These are phyloP conservation scores for Macrotrachela quadricornifera DNA, from an alignment of 1,140 invertebrate genomes.

Conservation along the genomic window DNA sequence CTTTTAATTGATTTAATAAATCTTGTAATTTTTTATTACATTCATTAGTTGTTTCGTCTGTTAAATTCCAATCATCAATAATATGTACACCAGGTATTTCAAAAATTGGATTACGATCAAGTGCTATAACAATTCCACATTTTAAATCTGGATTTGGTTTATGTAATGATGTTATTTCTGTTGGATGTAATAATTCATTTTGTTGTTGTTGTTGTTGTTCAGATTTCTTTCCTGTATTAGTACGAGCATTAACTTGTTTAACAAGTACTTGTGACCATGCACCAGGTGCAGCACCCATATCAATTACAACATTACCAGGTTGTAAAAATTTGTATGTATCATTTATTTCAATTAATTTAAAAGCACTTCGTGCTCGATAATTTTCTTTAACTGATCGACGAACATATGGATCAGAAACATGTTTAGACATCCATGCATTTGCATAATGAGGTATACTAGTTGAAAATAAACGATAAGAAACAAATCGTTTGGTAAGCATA, in stretches of 20 bases:
- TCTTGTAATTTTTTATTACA: slow-evolving; percentile 17
- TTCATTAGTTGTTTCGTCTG: slow-evolving; percentile 30
- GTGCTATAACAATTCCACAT: slow-evolving; percentile 40
- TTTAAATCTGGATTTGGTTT: slow-evolving; percentile 26
- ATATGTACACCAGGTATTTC: slow-evolving; percentile 55
- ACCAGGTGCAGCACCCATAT: slow-evolving; percentile 80
- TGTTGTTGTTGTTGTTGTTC: neutral
- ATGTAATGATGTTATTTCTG: slow-evolving; percentile 5
- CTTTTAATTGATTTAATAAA: slow-evolving; percentile 38
- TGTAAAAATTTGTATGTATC: slow-evolving; percentile 52
- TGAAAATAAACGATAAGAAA: too few species aligned
- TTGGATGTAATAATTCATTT: neutral
- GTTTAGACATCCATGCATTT: slow-evolving; percentile 53
- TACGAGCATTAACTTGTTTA: slow-evolving; percentile 41
- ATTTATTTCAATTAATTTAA: slow-evolving; percentile 86
- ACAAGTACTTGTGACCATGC: slow-evolving; percentile 56
- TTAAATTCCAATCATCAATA: slow-evolving; percentile 58
- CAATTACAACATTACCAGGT: slow-evolving; percentile 59
- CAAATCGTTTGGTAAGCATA: too few species aligned
- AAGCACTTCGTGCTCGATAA: slow-evolving; percentile 70
- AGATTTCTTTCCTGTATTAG: slow-evolving; percentile 27
- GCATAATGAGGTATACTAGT: neutral
- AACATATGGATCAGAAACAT: slow-evolving; percentile 70
- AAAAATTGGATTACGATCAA: slow-evolving; percentile 55
- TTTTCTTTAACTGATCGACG: slow-evolving; percentile 46